These are phyloP conservation scores for Agapornis roseicollis DNA, from an alignment of 2,113 vertebrate genomes.

Conservation along the genomic window DNA sequence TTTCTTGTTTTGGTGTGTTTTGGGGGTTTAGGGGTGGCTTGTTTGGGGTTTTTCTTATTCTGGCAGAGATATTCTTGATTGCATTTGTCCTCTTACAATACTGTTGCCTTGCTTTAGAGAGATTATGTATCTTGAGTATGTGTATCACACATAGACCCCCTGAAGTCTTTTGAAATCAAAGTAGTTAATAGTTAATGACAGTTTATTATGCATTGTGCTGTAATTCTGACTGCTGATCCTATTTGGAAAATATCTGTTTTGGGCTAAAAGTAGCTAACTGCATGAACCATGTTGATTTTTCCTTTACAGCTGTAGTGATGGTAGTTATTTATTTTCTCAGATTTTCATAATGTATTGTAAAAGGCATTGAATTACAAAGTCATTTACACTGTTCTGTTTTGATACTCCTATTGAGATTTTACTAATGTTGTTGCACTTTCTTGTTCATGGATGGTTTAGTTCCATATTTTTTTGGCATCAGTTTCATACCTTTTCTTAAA, in stretches of 20 bases:
- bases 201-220: not conserved
- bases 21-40: not conserved
- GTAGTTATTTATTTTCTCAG: not conserved
- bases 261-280: not conserved
- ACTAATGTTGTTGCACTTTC: not conserved
- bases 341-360: not conserved
- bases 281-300: not conserved
- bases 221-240: not conserved
- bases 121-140: not conserved
- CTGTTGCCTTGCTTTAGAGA: not conserved
- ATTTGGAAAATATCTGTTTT: not conserved
- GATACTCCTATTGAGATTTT: not conserved
- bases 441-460: not conserved
- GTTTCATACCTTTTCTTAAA: not conserved
- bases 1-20: not conserved
- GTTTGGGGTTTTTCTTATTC: not conserved
- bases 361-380: not conserved
- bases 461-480: not conserved
- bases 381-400: not conserved
- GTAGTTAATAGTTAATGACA: not conserved
- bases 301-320: not conserved
- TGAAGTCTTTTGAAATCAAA: not conserved
- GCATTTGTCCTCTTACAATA: not conserved
- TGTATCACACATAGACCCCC: not conserved
- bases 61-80: not conserved